These are phyloP conservation scores for Trogon melanurus DNA, from an alignment of 2,113 vertebrate genomes.

Conservation along the genomic window DNA sequence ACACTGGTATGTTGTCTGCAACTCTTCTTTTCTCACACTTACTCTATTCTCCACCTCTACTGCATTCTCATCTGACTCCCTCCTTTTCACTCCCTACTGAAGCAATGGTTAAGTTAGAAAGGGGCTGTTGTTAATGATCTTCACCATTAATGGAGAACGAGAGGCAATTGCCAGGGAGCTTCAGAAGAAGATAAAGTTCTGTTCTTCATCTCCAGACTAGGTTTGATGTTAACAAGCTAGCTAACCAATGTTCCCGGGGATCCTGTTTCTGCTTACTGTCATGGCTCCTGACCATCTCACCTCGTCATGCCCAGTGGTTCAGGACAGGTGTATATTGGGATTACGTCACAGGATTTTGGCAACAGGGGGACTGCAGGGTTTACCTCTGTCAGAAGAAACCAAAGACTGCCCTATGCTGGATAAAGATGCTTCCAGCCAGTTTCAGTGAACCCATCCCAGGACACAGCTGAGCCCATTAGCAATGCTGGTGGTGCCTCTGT, in stretches of 20 bases:
- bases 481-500: not conserved
- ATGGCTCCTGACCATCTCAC: not conserved
- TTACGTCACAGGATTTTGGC: not conserved
- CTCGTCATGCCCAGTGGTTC: not conserved
- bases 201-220: not conserved
- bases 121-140: not conserved
- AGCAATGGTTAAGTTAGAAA: not conserved
- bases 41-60: not conserved
- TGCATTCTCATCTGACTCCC: not conserved
- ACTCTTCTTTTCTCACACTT: not conserved
- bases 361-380: not conserved
- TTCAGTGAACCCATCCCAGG: not conserved
- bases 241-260: not conserved
- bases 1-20: not conserved
- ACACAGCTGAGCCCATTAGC: not conserved
- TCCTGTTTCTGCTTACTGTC: not conserved
- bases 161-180: not conserved
- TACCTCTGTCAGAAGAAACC: not conserved
- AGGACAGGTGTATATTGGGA: not conserved
- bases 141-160: not conserved
- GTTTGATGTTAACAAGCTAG: not conserved
- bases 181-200: not conserved
- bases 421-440: not conserved
- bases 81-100: not conserved
- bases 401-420: no score